phyloP scores from a whole-genome alignment of 2,888 invertebrate genomes.

The Hipparchia semele region DNA sequence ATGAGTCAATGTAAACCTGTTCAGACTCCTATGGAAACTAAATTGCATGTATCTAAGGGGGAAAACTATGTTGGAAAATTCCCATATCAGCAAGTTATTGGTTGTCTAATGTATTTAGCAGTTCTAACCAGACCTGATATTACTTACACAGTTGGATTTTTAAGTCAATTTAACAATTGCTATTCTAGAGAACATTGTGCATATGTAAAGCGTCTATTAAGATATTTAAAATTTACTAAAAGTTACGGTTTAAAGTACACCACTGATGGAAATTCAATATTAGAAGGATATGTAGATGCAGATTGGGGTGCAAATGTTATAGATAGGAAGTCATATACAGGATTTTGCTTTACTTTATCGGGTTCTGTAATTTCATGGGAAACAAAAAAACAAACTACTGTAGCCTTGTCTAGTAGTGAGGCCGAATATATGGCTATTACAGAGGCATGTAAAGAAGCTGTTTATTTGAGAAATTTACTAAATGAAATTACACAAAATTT shows the following conservation, averaged over 20 bases:
- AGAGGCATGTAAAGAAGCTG: slow-evolving; percentile 37
- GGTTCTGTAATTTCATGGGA: neutral
- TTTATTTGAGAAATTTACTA: slow-evolving; percentile 22
- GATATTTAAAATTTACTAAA: slow-evolving; percentile 32
- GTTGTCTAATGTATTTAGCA: slow-evolving; percentile 40
- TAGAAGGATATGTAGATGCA: slow-evolving; percentile 40
- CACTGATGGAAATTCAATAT: slow-evolving; percentile 29
- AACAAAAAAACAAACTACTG: neutral
- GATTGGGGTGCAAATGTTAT: slow-evolving; percentile 36
- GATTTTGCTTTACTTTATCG: slow-evolving; percentile 35
- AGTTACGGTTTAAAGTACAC: slow-evolving; percentile 36
- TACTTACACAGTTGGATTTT: slow-evolving; percentile 35
- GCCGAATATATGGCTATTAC: slow-evolving; percentile 24
- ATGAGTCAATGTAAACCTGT: slow-evolving; percentile 38
- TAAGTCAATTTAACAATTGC: slow-evolving; percentile 43
- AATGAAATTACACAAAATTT: slow-evolving; percentile 12
- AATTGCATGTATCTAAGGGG: slow-evolving; percentile 23
- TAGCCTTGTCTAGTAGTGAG: neutral
- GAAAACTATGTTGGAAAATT: slow-evolving; percentile 20
- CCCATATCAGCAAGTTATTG: slow-evolving; percentile 34
- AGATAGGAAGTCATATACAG: slow-evolving; percentile 40
- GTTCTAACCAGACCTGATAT: slow-evolving; percentile 42
- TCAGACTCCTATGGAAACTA: slow-evolving; percentile 42
- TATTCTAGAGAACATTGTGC: slow-evolving; percentile 36
- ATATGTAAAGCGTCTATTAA: slow-evolving; percentile 37